Evolutionary conservation across 2,888 invertebrate genomes (phyloP).

Genomic region (Andrena bucephala): DNA sequence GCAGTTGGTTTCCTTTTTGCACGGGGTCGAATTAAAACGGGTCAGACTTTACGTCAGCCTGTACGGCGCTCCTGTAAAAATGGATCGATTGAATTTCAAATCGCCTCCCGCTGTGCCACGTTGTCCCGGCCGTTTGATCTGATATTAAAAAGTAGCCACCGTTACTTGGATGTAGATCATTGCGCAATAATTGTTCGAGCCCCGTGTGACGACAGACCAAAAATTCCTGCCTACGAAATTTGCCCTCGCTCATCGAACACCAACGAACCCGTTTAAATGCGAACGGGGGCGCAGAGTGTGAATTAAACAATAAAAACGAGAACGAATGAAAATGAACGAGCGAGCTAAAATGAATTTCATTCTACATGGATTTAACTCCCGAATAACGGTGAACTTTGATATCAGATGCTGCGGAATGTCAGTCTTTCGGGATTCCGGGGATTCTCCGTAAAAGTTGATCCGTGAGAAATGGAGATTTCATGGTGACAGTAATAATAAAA

Average conservation of each 20-base stretch:
- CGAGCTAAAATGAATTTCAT: not conserved
- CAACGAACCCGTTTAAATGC: slow-evolving; percentile 19
- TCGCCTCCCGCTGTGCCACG: slow-evolving; percentile 44
- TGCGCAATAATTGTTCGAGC: slow-evolving; percentile 61
- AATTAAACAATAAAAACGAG: not conserved
- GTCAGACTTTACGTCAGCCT: slow-evolving; percentile 31
- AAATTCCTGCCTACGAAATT: slow-evolving; percentile 20
- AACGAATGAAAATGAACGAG: not conserved
- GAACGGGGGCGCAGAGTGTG: slow-evolving; percentile 1
- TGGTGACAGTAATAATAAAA: slow-evolving; percentile 51
- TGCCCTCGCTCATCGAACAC: not conserved
- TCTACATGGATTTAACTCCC: not conserved
- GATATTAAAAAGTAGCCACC: slow-evolving; percentile 70
- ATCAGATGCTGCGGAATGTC: not conserved
- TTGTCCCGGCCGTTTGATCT: slow-evolving; percentile 63
- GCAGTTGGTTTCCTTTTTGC: slow-evolving; percentile 40
- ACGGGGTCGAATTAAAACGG: slow-evolving; percentile 45
- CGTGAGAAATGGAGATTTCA: slow-evolving; percentile 32
- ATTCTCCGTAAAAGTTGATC: slow-evolving; percentile 27
- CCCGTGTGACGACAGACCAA: slow-evolving; percentile 21
- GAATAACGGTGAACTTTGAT: slow-evolving; percentile 11
- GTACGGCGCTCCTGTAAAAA: slow-evolving; percentile 53
- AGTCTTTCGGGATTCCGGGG: not conserved
- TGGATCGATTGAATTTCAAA: slow-evolving; percentile 73
- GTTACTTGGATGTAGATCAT: slow-evolving; percentile 62